phyloP scores from a whole-genome alignment of 2,113 vertebrate genomes.

The Oceanites oceanicus region DNA sequence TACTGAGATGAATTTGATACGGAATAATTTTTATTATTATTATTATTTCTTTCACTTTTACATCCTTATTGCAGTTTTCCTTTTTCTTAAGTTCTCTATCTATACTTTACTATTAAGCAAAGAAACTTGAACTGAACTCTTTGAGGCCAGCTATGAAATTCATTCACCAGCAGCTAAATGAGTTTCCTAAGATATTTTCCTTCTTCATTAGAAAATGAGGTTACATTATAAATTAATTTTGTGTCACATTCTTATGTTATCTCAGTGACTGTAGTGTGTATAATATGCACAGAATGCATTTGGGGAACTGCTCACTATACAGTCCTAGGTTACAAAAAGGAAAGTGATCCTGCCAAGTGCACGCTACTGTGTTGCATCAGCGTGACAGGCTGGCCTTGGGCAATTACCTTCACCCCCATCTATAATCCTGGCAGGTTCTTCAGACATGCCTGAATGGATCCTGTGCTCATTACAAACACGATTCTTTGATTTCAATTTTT shows the following conservation, averaged over 20 bases:
- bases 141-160: neutral
- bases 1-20: neutral
- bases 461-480: neutral
- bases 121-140: neutral
- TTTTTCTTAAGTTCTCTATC: neutral
- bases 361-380: rapidly evolving
- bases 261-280: neutral
- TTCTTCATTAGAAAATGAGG: neutral
- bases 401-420: neutral
- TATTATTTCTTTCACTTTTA: neutral
- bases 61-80: neutral
- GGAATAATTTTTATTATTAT: neutral
- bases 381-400: neutral
- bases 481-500: neutral
- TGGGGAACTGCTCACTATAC: neutral
- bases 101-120: neutral
- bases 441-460: neutral
- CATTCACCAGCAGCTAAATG: neutral
- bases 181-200: neutral
- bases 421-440: neutral
- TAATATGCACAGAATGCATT: neutral
- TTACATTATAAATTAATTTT: neutral
- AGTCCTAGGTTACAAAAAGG: neutral
- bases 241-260: neutral
- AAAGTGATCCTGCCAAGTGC: neutral